A percentile compares a stretch with the other conserved stretches of the same genome.
These are phyloP conservation scores for Peromyscus melanophrys DNA, from an alignment of 2,797 vertebrate species.

Conservation along the genomic window DNA sequence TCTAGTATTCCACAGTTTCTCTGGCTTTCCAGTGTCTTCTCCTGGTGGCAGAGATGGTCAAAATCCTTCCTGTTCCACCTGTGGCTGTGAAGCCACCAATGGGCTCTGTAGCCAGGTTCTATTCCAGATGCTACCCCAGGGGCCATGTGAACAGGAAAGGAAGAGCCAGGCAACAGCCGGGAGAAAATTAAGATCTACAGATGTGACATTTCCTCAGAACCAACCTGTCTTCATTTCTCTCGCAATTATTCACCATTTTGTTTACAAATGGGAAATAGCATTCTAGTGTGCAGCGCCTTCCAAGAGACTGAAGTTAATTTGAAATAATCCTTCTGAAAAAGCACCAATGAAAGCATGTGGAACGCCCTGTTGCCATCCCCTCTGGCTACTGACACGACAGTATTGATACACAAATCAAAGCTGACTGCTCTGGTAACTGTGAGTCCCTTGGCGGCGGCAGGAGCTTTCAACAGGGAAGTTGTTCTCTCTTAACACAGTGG, in stretches of 20 bases:
- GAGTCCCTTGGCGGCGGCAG: slow-evolving; percentile 44
- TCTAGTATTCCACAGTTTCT: background rate
- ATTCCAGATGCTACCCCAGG: background rate
- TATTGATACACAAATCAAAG: slow-evolving; percentile 81
- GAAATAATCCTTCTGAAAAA: slow-evolving; percentile 84
- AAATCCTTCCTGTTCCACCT: background rate
- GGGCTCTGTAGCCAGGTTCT: background rate
- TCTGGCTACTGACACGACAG: slow-evolving; percentile 78
- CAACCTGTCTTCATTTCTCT: slow-evolving; percentile 64
- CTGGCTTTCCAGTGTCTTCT: background rate
- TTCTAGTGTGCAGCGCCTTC: slow-evolving; percentile 55
- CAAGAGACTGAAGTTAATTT: slow-evolving; percentile 83
- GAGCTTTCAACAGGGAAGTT: slow-evolving; percentile 28
- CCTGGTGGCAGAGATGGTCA: accelerated
- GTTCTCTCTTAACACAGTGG: background rate
- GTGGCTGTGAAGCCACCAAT: background rate
- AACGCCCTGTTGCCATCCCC: slow-evolving; percentile 75
- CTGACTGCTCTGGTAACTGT: background rate
- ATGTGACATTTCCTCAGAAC: slow-evolving; percentile 63
- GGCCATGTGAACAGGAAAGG: background rate
- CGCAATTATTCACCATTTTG: slow-evolving; percentile 80
- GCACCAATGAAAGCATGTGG: slow-evolving; percentile 73
- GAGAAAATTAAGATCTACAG: slow-evolving; percentile 76
- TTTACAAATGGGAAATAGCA: slow-evolving; percentile 83
- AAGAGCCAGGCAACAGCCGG: background rate